Evolutionary conservation across 2,888 invertebrate genomes (phyloP), one percentile per base, ranked within the genome.

Genomic region (Drosophila atroscutellata): DNA sequence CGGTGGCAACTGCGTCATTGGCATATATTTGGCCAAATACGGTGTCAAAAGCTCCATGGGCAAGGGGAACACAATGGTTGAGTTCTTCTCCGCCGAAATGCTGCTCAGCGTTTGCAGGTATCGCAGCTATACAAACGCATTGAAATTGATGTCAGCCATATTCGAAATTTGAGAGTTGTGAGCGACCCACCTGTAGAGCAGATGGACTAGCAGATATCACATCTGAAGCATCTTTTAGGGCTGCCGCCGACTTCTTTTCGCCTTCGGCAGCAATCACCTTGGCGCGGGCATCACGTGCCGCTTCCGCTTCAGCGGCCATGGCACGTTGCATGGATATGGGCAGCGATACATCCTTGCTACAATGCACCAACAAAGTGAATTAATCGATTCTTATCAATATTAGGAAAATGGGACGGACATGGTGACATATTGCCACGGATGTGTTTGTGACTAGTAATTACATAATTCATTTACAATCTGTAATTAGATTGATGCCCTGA

Each of bases 41-140:
- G 93, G 93, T 5, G 92, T 88, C 30, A 96, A 90, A 57, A 97
- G 92, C 90, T 98, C 98, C 93, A 98, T 95, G 0, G 98, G 98
- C 81, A 98, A 94, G 1, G 98, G 98, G 92, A 99, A 98, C 69
- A 98, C 96, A 83, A 99, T 98, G 0, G 98, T 98, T 0, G 98
- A 98, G 93, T 98, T 98, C 94, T 98, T 98, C 93, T 99, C 98
- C 0, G 97, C 97, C 1, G 98, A 97, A 92, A 98, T 98, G 64
- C 97, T 96, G 93, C 95, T 98, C 66, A 99, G 94, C 0, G 98
- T 98, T 94, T 99, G 98, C 47, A 98, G 94, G 92, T 97, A 97
- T n/a, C 97, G 95, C 72, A 97, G 91, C 96, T 97, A 34, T 15
- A 34, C 3, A 13, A 45, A 11, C 18, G 36, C 11, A 24, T 26